These are phyloP conservation scores for Diacarnus erythraeanus DNA, from an alignment of 37 sponge, comb jelly and placozoan genomes.

Conservation along the genomic window DNA sequence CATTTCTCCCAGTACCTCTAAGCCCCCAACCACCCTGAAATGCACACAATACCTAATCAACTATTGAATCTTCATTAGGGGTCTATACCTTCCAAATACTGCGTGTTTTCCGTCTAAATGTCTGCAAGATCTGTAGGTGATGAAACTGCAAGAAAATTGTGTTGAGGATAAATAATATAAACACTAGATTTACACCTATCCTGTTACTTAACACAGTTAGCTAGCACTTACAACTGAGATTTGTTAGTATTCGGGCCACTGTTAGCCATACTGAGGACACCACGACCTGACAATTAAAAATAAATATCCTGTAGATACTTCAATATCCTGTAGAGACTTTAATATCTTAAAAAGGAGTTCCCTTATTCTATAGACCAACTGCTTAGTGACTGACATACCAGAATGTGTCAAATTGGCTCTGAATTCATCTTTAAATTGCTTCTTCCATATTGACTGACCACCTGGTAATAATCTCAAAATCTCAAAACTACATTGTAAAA, in stretches of 20 bases:
- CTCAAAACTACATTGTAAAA: too few species aligned
- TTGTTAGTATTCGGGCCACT: conserved; percentile 90
- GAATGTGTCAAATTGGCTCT: conserved; percentile 88
- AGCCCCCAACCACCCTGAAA: conserved; percentile 75
- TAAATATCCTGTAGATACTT: neutral
- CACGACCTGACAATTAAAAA: conserved; percentile 64
- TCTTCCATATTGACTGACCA: conserved; percentile 88
- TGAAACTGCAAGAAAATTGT: conserved; percentile 57
- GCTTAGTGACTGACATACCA: conserved; percentile 40
- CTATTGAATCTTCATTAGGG: neutral
- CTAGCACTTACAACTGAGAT: conserved; percentile 81
- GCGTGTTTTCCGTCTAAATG: conserved; percentile 95
- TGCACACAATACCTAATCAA: neutral
- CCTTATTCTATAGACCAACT: too few species aligned
- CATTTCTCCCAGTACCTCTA: conserved; percentile 80
- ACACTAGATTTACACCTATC: neutral
- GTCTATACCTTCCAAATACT: conserved; percentile 82
- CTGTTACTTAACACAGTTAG: neutral
- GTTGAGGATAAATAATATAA: neutral
- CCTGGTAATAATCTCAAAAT: too few species aligned
- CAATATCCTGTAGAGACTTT: too few species aligned
- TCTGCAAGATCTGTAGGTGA: conserved; percentile 87
- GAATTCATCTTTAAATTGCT: conserved; percentile 92
- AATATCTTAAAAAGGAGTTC: too few species aligned
- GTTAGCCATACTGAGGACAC: conserved; percentile 96